These are phyloP conservation scores for Gonatopus flavifemur DNA, from an alignment of 1,140 invertebrate genomes.

Conservation along the genomic window DNA sequence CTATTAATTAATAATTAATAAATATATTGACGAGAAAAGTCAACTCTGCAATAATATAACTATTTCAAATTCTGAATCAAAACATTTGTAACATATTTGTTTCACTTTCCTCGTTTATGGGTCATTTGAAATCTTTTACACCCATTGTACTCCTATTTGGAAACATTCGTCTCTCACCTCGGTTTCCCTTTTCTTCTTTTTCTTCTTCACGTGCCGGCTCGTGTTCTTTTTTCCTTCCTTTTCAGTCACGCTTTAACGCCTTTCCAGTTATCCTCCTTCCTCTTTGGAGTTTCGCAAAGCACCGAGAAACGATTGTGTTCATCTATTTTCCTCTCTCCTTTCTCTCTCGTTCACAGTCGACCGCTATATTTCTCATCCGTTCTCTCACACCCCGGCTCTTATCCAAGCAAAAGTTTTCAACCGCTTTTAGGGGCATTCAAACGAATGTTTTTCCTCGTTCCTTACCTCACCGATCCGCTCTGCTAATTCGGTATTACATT, in stretches of 20 bases:
- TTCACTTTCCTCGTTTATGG: no score
- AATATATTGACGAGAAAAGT: no score
- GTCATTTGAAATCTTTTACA: no score
- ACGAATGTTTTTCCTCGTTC: slow-evolving; percentile 31
- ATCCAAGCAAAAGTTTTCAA: slow-evolving; percentile 29
- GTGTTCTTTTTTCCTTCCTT: slow-evolving; percentile 26
- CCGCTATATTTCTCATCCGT: slow-evolving; percentile 1
- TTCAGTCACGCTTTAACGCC: slow-evolving; percentile 31
- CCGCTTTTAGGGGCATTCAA: slow-evolving; percentile 29
- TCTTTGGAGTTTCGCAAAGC: slow-evolving; percentile 27
- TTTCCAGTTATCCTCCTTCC: slow-evolving; percentile 17
- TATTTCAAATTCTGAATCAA: no score
- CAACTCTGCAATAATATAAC: no score
- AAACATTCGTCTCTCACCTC: slow-evolving; percentile 14
- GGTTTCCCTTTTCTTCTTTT: slow-evolving; percentile 23
- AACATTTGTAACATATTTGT: no score
- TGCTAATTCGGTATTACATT: no score
- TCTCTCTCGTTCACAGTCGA: slow-evolving; percentile 10
- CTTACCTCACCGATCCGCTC: no score
- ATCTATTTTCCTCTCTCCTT: slow-evolving; percentile 18
- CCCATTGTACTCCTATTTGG: slow-evolving; percentile 17
- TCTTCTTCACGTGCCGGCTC: slow-evolving; percentile 21
- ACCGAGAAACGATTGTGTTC: slow-evolving; percentile 23
- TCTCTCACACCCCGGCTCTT: no score
- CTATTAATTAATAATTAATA: no score